Evolutionary conservation across 2,888 invertebrate genomes (phyloP), one percentile per base, ranked within the genome.

Genomic region (Dinocampus coccinellae): DNA sequence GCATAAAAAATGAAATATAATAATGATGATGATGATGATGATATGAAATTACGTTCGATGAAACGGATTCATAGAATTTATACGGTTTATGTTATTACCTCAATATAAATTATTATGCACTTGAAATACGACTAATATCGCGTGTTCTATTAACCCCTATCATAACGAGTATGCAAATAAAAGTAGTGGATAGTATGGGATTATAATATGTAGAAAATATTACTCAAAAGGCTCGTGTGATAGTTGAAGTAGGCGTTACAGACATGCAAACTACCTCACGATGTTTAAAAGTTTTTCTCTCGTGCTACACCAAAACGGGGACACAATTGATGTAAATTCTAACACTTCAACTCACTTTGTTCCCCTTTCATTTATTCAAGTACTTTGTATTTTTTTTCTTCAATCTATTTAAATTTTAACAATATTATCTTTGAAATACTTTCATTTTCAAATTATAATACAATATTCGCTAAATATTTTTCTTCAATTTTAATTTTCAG

Each of bases 401-500:
- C 1, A 7, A 47, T 1, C 16, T 16, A 16, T n/a, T 7, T n/a
- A 2, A 39, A 39, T n/a, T 6, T 7, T 7, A 2, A 47, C 16
- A n/a, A 47, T 20, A 16, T 47, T 16, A 47, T 61, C n/a, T n/a
- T 22, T 20, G 57, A 39, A 36, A 58, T 16, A 53, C n/a, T 16
- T n/a, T 24, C n/a, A n/a, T 53, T 24, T 29, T 42, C 42, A 55
- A 36, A 33, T 10, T 29, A 22, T 57, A 33, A 20, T 60, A 2
- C 60, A 39, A 53, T 39, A n/a, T 47, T 4, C 26, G 13, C 2
- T 26, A 6, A 57, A 22, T 9, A 11, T 55, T 55, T 26, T 26
- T 26, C 9, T 74, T 47, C 4, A 20, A 47, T 47, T 57, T 61
- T 83, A 79, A n/a, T n/a, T 91, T 92, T 24, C 93, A 96, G 97